Base-by-base conservation (phyloP, 92 coral and sea anemone species). In the Ricordea florida region DNA sequence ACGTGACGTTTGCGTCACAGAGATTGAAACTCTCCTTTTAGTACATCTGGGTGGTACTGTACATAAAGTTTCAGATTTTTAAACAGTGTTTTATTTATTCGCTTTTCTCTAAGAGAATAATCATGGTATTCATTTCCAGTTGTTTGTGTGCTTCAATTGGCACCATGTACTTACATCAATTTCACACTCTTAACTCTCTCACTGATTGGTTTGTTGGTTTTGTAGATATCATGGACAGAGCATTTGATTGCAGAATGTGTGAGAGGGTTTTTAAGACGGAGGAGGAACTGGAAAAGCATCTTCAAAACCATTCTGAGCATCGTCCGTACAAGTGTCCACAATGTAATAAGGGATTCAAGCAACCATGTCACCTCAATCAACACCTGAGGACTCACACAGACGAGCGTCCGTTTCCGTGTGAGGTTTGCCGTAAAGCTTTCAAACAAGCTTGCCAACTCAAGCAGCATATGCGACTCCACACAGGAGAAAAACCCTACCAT, bases 361-460 rank as follows among this genome's bases (percentile, higher is more conserved):
- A 91, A 30, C 97, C 97, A n/a, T 87, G 97, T 73, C 97, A 91
- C 32, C 87, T 91, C 11, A 84, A 78, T 30, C 97, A 91, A 58
- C 97, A 91, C 20, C 56, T 91, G 61, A 73, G 92, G 29, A 89
- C 98, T 1, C 98, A 92, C 80, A 89, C 94, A 5, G 98, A 92
- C 64, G 94, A 89, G 28, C 79, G 98, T 57, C 97, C 94, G 26
- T 96, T 88, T 62, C 66, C 88, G n/a, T 96, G 99, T 32, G 96
- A 92, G 30, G 91, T 96, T 13, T 96, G 99, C 74, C 78, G 78
- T 59, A 96, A 96, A 62, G 85, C 91, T 33, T 96, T 96, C 79
- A 93, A 96, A 64, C 99, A 96, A 75, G 91, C 97, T 0, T 96
- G 99, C 45, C 99, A 96, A 73, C 89, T 96, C 16, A 96, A 96